Evolutionary conservation across 2,888 invertebrate species (phyloP), one percentile per base, ranked within the genome.

Genomic region (Ryuthela nishihirai): DNA sequence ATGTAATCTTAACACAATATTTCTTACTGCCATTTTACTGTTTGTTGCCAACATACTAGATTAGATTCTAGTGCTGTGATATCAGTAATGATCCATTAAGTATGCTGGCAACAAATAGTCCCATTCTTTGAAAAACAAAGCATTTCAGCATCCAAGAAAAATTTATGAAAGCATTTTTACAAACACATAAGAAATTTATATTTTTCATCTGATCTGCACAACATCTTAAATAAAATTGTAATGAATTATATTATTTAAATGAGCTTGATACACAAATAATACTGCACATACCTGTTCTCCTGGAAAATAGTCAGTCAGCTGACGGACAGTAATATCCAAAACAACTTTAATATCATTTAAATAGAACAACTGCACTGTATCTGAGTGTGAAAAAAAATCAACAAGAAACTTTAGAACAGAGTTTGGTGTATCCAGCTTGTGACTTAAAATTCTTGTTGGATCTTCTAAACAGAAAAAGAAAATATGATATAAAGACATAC

Each of bases 281-380:
- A 17, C 34, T 29, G 68, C 67, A 71, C 70, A 59, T 62, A 74
- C 74, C 65, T 70, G 65, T 73, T 94, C 93, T 23, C 90, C 91
- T 4, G 92, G 83, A 38, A 89, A 86, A 62, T 94, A 80, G 75
- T 97, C 94, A 2, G 89, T 85, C 23, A 97, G 80, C 74, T 93
- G 91, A 43, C 95, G 80, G 45, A 92, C 85, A 49, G 94, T 84
- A 70, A 97, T 94, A 72, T 95, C 97, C 62, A 95, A 85, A 55
- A 95, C 81, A 38, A 95, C 95, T 76, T 88, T 90, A 36, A 88
- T 85, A 72, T 97, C 97, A 71, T 95, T 97, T 0, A 93, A 91
- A 75, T 97, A 97, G 76, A 95, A 90, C 64, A 94, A 81, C 66
- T 83, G 82, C 0, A 94, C 88, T 1, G 93, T 91, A 64, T 82